phyloP scores from a whole-genome alignment of 1,140 invertebrate species.

The Drosophila subpulchrella region DNA sequence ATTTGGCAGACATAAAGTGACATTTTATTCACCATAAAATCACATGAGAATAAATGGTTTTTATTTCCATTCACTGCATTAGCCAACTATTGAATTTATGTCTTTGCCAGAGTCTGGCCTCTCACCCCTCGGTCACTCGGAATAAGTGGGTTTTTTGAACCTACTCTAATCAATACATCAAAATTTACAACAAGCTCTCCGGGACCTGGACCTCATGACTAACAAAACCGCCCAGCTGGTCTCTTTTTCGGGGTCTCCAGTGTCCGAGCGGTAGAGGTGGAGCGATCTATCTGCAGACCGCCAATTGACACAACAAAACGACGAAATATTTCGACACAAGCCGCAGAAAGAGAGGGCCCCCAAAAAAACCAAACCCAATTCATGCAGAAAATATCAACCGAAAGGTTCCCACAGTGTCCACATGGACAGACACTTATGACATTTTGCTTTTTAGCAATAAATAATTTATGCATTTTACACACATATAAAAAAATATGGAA shows the following conservation, averaged over 20 bases:
- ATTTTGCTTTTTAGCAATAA: slow-evolving; percentile 65
- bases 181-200: slow-evolving; percentile 33
- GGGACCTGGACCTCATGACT: slow-evolving; percentile 29
- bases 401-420: slow-evolving; percentile 58
- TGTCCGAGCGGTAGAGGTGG: slow-evolving; percentile 12
- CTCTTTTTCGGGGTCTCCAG: slow-evolving; percentile 7
- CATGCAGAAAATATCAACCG: slow-evolving; percentile 34
- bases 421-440: slow-evolving; percentile 53
- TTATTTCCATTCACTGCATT: slow-evolving; percentile 7
- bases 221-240: slow-evolving; percentile 39
- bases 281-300: slow-evolving; percentile 4
- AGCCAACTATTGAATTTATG: slow-evolving; percentile 11
- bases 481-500: slow-evolving; percentile 3
- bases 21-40: neutral
- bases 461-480: slow-evolving; percentile 60
- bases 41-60: slow-evolving; percentile 1
- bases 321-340: slow-evolving; percentile 51
- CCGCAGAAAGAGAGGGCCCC: slow-evolving; percentile 1
- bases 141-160: slow-evolving; percentile 6
- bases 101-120: slow-evolving; percentile 3
- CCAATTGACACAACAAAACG: slow-evolving; percentile 60
- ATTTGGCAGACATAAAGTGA: neutral
- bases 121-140: neutral
- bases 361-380: slow-evolving; percentile 25
- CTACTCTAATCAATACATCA: slow-evolving; percentile 57